Percentiles rank a stretch among this genome's conserved stretches.
These are phyloP conservation scores for Cyanistes caeruleus DNA, from an alignment of 2,113 vertebrate genomes.

Conservation along the genomic window DNA sequence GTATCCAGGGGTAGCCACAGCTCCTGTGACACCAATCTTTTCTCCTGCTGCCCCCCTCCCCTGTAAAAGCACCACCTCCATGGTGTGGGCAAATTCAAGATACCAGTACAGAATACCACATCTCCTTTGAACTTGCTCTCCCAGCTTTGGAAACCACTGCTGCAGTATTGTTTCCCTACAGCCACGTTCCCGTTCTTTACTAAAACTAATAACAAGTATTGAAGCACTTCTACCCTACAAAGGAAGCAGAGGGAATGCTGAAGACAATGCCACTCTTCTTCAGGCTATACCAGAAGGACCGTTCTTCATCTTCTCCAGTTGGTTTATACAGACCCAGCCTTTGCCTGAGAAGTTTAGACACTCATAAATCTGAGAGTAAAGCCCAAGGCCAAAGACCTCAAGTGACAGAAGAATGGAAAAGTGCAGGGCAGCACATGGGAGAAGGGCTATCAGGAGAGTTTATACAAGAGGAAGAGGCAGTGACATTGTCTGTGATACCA, in stretches of 20 bases:
- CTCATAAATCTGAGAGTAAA: background rate
- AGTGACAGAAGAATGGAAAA: background rate
- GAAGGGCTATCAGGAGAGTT: background rate
- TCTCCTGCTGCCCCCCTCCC: fast-evolving
- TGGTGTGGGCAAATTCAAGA: background rate
- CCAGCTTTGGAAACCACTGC: background rate
- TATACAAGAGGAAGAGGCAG: background rate
- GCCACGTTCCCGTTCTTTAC: background rate
- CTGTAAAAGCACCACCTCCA: background rate
- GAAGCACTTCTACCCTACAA: background rate
- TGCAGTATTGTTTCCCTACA: background rate
- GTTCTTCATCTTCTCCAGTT: background rate
- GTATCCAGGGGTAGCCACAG: background rate
- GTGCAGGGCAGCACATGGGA: background rate
- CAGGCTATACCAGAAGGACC: background rate
- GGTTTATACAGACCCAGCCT: background rate
- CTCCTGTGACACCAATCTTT: background rate
- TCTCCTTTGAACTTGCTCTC: background rate
- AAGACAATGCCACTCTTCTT: background rate
- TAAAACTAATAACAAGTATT: background rate
- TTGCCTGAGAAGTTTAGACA: background rate
- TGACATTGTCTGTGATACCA: fast-evolving
- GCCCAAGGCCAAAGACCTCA: background rate
- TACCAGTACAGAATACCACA: background rate
- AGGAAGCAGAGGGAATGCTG: background rate